Percentiles rank a stretch among this genome's conserved stretches.
These are phyloP conservation scores for Mastigias papua DNA, from an alignment of 30 jellyfish, hydroid and myxozoan species.

Conservation along the genomic window DNA sequence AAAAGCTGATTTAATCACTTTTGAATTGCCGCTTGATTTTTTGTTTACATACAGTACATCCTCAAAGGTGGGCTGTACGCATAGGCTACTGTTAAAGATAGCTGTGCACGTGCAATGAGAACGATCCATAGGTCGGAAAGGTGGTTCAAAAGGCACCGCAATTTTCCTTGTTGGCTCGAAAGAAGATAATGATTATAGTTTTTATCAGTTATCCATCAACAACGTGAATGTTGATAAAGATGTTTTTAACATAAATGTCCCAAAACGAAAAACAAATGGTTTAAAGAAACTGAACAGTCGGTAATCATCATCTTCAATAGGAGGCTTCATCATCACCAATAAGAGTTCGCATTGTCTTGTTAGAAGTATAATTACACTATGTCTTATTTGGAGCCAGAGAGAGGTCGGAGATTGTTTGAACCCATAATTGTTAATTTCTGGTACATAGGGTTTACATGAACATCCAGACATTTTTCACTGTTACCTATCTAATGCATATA, in stretches of 20 bases:
- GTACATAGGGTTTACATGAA: no score
- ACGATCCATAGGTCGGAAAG: neutral
- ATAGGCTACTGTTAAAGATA: neutral
- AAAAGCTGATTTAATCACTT: neutral
- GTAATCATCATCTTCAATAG: neutral
- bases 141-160: slow-evolving; percentile 3
- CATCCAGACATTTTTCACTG: no score
- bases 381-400: no score
- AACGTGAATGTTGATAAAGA: neutral
- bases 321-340: no score
- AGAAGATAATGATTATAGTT: neutral
- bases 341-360: no score
- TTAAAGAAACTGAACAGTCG: neutral
- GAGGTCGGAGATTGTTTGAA: no score
- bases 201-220: neutral
- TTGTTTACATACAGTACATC: neutral
- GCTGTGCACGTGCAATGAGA: no score
- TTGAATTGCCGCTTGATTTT: slow-evolving; percentile 9
- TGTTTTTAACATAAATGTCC: neutral
- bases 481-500: no score
- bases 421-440: no score
- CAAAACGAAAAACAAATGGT: neutral
- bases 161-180: neutral
- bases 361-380: no score
- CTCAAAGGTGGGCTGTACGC: slow-evolving; percentile 13